A percentile compares a stretch with the other conserved stretches of the same genome.
These are phyloP conservation scores for Odocoileus hemionus DNA, from an alignment of 2,113 vertebrate species.

Conservation along the genomic window DNA sequence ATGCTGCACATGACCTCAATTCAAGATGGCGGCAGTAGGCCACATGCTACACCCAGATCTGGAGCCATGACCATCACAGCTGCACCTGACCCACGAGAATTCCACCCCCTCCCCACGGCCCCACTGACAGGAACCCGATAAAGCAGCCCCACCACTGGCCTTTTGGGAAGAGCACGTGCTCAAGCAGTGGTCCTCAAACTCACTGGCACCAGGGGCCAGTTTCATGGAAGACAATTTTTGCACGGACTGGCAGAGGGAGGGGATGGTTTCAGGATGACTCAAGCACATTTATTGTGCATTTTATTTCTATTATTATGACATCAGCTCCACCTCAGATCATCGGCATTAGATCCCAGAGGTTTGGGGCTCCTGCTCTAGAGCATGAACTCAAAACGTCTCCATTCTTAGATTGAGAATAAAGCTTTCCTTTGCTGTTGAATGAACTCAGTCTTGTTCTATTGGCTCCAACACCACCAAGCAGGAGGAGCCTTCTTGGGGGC, in stretches of 20 bases:
- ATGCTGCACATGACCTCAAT: background rate
- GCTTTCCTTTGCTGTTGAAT: background rate
- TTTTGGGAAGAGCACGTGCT: background rate
- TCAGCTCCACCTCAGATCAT: background rate
- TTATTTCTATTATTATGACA: background rate
- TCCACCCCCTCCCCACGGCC: background rate
- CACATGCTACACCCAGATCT: fast-evolving
- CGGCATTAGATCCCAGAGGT: background rate
- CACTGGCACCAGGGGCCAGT: background rate
- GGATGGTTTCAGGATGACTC: background rate
- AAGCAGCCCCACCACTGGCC: background rate
- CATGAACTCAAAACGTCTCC: background rate
- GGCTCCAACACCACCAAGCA: background rate
- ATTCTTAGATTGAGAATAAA: background rate
- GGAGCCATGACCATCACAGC: background rate
- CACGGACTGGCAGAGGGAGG: background rate
- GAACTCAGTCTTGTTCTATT: background rate
- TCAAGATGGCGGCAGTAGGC: background rate
- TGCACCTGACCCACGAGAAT: fast-evolving
- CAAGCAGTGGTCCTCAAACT: background rate
- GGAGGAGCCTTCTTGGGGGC: background rate
- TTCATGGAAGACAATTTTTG: background rate
- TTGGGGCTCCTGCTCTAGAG: background rate
- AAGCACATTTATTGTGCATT: background rate
- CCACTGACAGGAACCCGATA: background rate